Conservation (phyloP, 2,888 invertebrate species). For the Chrysolina americana region DNA sequence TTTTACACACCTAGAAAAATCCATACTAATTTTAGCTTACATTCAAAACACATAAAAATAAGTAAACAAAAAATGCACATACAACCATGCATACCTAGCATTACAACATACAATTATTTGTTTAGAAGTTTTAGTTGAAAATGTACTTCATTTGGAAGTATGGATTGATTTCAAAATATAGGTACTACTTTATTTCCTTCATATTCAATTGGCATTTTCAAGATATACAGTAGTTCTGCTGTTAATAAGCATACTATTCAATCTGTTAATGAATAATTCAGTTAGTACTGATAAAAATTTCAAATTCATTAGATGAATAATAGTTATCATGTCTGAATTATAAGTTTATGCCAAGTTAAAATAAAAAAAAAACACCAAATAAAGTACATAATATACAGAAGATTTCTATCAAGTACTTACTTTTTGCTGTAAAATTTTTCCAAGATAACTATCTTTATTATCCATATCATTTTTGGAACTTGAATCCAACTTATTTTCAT, state of each 20-base stretch:
- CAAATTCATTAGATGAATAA: background rate
- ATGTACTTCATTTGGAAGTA: background rate
- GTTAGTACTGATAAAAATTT: background rate
- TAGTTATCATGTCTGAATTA: background rate
- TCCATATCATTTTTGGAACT: conserved; percentile 52
- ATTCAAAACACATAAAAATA: too few relatives aligned
- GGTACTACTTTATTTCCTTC: background rate
- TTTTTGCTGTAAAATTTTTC: conserved; percentile 45
- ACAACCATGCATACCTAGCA: background rate
- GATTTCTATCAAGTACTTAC: conserved; percentile 43
- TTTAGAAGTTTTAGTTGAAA: background rate
- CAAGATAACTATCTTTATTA: conserved; percentile 47
- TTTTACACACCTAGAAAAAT: too few relatives aligned
- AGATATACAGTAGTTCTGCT: too few relatives aligned
- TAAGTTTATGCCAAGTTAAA: background rate
- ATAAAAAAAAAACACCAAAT: background rate
- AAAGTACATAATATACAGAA: background rate
- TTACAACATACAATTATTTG: background rate
- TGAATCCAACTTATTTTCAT: conserved; percentile 57
- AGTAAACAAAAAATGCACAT: background rate
- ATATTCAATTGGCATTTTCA: too few relatives aligned
- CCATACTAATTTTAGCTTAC: too few relatives aligned
- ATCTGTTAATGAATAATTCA: background rate
- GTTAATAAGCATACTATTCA: too few relatives aligned
- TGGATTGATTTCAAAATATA: conserved; percentile 16